Evolutionary conservation across 2,888 invertebrate species (phyloP).

Genomic region (Hirtodrosophila trivittata): DNA sequence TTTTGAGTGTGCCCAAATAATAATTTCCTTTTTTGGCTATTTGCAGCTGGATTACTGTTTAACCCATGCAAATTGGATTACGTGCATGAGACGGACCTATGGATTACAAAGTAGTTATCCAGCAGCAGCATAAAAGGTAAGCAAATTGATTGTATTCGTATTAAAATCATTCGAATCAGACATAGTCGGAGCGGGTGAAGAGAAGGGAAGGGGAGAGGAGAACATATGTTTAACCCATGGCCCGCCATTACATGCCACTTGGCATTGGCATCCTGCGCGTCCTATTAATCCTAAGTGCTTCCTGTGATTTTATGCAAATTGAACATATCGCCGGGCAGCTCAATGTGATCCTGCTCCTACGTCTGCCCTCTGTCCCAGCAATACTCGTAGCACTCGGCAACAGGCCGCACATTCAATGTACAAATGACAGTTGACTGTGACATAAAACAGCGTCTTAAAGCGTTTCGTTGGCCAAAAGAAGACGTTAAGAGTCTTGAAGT

Average conservation of each 20-base stretch:
- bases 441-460: slow-evolving; percentile 79
- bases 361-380: background rate
- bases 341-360: background rate
- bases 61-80: slow-evolving; percentile 43
- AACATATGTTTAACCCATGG: slow-evolving; percentile 55
- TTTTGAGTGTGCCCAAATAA: slow-evolving; percentile 10
- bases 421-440: slow-evolving; percentile 82
- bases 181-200: background rate
- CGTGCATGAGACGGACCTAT: slow-evolving; percentile 37
- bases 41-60: slow-evolving; percentile 31
- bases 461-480: slow-evolving; percentile 68
- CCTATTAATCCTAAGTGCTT: slow-evolving; percentile 79
- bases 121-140: slow-evolving; percentile 50
- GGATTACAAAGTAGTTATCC: slow-evolving; percentile 40
- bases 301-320: slow-evolving; percentile 79
- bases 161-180: slow-evolving; percentile 28
- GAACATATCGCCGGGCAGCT: slow-evolving; percentile 67
- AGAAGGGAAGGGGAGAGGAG: background rate
- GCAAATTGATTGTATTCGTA: slow-evolving; percentile 32
- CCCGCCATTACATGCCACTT: slow-evolving; percentile 17
- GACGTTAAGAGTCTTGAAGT: slow-evolving; percentile 70
- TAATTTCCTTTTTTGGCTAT: slow-evolving; percentile 8
- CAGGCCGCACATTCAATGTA: slow-evolving; percentile 64
- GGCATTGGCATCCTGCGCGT: slow-evolving; percentile 40
- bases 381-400: background rate